phyloP scores from a whole-genome alignment of 2,113 vertebrate species.

The Oncorhynchus gorbuscha region DNA sequence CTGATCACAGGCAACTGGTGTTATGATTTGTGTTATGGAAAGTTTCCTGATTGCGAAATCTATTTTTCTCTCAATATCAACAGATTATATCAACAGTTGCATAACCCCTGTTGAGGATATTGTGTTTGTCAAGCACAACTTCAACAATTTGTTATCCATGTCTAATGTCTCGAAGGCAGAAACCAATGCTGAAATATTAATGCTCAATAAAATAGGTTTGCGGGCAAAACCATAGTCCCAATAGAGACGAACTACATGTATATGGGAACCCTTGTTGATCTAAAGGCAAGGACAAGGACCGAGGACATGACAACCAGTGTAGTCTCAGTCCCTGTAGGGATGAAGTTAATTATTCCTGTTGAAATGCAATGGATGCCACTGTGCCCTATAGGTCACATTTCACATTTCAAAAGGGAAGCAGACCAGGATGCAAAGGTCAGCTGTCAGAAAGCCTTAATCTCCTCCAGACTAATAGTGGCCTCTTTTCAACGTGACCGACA shows the following conservation, averaged over 20 bases:
- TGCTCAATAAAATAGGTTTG: background rate
- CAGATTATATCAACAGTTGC: background rate
- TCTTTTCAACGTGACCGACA: conserved; percentile 51
- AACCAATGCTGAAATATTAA: background rate
- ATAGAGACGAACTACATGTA: background rate
- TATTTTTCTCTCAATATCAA: background rate
- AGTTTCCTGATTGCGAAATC: background rate
- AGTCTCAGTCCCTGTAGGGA: conserved; percentile 42
- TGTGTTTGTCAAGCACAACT: background rate
- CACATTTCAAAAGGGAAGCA: conserved; percentile 54
- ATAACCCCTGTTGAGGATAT: background rate
- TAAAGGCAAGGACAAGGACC: background rate
- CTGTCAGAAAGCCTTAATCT: conserved; percentile 71
- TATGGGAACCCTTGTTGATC: background rate
- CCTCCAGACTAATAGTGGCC: conserved; percentile 54
- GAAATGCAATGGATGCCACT: conserved; percentile 54
- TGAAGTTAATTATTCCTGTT: conserved; percentile 61
- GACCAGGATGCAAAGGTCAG: conserved; percentile 71
- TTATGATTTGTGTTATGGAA: background rate
- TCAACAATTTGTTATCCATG: background rate
- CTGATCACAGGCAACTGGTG: background rate
- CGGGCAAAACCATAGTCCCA: background rate
- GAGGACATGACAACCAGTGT: conserved; percentile 4
- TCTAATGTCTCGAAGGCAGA: background rate
- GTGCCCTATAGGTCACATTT: conserved; percentile 71